These are phyloP conservation scores for Mesaphorura yosii DNA, from an alignment of 1,140 invertebrate species.

Conservation along the genomic window DNA sequence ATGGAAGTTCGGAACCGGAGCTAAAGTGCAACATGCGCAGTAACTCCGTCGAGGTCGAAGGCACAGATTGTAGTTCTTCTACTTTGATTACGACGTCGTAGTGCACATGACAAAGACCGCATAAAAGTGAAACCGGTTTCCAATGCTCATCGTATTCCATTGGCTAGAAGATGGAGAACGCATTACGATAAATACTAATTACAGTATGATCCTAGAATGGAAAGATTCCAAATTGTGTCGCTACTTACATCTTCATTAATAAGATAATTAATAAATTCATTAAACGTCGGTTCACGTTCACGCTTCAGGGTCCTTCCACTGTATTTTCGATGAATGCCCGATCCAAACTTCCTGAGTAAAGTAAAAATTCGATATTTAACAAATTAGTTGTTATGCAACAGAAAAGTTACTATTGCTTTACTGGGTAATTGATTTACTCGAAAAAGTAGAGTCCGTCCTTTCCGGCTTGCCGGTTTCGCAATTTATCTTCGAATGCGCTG, in stretches of 20 bases:
- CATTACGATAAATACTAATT: background rate
- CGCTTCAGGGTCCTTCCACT: slow-evolving; percentile 8
- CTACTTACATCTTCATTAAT: slow-evolving; percentile 21
- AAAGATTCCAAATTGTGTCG: background rate
- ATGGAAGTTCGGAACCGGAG: slow-evolving; percentile 1
- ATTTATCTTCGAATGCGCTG: slow-evolving; percentile 27
- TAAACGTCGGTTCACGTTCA: slow-evolving; percentile 28
- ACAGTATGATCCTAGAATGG: background rate
- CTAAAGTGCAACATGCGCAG: background rate
- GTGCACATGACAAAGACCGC: slow-evolving; percentile 18
- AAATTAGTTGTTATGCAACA: too few relatives aligned
- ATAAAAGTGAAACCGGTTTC: slow-evolving; percentile 23
- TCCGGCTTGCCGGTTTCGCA: slow-evolving; percentile 16
- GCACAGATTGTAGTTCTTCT: slow-evolving; percentile 8
- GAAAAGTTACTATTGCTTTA: slow-evolving; percentile 1
- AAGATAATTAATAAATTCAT: slow-evolving; percentile 27
- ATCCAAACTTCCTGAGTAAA: slow-evolving; percentile 20
- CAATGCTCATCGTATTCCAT: slow-evolving; percentile 26
- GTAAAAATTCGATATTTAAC: background rate
- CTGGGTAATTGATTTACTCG: slow-evolving; percentile 12
- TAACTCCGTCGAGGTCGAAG: background rate
- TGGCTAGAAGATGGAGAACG: slow-evolving; percentile 8
- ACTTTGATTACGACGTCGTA: slow-evolving; percentile 19
- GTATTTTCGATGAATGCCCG: slow-evolving; percentile 17
- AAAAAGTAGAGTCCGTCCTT: slow-evolving; percentile 26